Conservation (phyloP, 2,113 vertebrate species). For the Zosterops lateralis region DNA sequence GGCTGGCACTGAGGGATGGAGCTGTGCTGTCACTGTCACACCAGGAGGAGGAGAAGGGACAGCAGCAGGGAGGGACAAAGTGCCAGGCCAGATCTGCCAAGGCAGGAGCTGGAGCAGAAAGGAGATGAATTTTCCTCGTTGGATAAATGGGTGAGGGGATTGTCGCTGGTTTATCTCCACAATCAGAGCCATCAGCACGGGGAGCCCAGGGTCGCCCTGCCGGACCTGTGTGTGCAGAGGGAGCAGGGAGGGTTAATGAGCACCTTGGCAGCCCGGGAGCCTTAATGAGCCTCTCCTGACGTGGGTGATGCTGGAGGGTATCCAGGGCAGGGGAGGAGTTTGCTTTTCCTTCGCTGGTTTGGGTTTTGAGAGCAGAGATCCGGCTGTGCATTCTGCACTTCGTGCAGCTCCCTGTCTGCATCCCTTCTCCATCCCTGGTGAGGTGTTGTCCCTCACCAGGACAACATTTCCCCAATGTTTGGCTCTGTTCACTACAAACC, state of each 20-base stretch:
- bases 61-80: background rate
- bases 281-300: background rate
- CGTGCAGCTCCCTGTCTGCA: background rate
- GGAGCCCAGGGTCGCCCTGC: background rate
- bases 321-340: background rate
- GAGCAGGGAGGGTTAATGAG: background rate
- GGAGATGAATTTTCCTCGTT: background rate
- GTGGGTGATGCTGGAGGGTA: background rate
- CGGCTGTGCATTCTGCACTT: background rate
- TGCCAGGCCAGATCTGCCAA: background rate
- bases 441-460: background rate
- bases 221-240: accelerated
- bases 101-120: background rate
- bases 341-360: background rate
- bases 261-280: background rate
- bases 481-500: background rate
- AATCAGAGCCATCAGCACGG: accelerated
- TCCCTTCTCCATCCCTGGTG: background rate
- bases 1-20: background rate
- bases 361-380: background rate
- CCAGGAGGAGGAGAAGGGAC: background rate
- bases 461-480: background rate
- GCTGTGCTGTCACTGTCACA: background rate
- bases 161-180: background rate
- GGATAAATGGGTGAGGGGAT: background rate